phyloP scores from a whole-genome alignment of 2,797 vertebrate genomes.

The Adrianichthys oophorus region DNA sequence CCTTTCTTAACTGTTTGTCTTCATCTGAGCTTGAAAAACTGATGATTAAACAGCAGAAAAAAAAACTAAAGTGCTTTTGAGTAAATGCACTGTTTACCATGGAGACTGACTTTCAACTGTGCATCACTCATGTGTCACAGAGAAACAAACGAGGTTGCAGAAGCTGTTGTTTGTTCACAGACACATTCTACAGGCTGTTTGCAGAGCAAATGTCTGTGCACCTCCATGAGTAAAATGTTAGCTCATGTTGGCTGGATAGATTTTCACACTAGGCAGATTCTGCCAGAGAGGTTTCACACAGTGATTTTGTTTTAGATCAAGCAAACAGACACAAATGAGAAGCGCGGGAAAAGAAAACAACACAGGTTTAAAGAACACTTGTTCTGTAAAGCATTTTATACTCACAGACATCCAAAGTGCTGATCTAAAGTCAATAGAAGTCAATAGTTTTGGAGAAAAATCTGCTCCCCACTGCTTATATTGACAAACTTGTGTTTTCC shows the following conservation, averaged over 20 bases:
- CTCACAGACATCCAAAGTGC: slow-evolving; percentile 36
- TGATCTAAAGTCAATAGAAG: slow-evolving; percentile 51
- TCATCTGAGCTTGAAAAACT: too few relatives aligned
- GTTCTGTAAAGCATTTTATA: slow-evolving; percentile 17
- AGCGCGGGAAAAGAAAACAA: slow-evolving; percentile 27
- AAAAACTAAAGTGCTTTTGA: too few relatives aligned
- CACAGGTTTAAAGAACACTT: slow-evolving; percentile 43
- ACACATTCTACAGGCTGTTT: slow-evolving; percentile 39
- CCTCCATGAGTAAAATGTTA: slow-evolving; percentile 67
- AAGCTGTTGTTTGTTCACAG: slow-evolving; percentile 36
- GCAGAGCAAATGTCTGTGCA: slow-evolving; percentile 50
- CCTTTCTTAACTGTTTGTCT: too few relatives aligned
- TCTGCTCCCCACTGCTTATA: slow-evolving; percentile 50
- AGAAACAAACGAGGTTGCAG: slow-evolving; percentile 5
- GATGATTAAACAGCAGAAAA: too few relatives aligned
- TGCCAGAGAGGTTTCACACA: slow-evolving; percentile 58
- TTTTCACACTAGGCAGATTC: slow-evolving; percentile 66
- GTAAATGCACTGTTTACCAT: too few relatives aligned
- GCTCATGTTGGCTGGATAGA: slow-evolving; percentile 54
- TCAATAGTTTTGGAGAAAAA: slow-evolving; percentile 52
- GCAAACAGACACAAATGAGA: slow-evolving; percentile 35
- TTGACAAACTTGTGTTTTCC: slow-evolving; percentile 67
- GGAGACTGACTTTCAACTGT: too few relatives aligned
- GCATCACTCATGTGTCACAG: slow-evolving; percentile 1
- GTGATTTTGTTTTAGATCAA: slow-evolving; percentile 57